Evolutionary conservation across 1,140 invertebrate species (phyloP).

Genomic region (Polyergus mexicanus): DNA sequence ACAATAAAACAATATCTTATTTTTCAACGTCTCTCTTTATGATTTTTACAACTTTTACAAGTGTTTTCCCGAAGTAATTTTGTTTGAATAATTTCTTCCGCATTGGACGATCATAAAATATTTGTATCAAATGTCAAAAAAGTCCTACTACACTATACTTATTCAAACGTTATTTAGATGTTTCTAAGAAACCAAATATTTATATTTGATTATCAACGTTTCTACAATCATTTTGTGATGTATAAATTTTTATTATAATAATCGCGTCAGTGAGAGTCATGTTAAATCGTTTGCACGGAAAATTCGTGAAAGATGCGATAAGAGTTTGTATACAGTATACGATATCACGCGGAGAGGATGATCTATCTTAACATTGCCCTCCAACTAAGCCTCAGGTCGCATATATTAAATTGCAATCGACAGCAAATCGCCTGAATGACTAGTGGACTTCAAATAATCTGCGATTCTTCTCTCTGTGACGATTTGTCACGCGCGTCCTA

Average conservation of each 20-base stretch:
- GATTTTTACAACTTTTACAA: conserved; percentile 14
- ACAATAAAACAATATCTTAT: conserved; percentile 39
- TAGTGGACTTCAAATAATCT: conserved; percentile 3
- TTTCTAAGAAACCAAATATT: conserved; percentile 19
- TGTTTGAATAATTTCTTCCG: not conserved
- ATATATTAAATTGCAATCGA: not conserved
- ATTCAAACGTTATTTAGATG: not conserved
- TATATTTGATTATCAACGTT: not conserved
- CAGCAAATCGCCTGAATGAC: not conserved
- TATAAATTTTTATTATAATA: not conserved
- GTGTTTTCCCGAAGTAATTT: conserved; percentile 36
- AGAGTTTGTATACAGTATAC: not conserved
- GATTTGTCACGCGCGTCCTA: conserved; percentile 27
- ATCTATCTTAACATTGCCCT: conserved; percentile 8
- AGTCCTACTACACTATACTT: too few relatives aligned
- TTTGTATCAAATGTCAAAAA: not conserved
- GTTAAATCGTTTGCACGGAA: not conserved
- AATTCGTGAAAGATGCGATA: not conserved
- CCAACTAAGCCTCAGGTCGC: not conserved
- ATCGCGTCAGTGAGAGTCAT: not conserved
- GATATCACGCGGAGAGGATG: not conserved
- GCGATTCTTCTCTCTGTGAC: not conserved
- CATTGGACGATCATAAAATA: not conserved
- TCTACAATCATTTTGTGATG: not conserved
- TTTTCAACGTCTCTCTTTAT: conserved; percentile 34